Base-by-base conservation (phyloP, 1,140 invertebrate species). In the Euglossa dilemma region DNA sequence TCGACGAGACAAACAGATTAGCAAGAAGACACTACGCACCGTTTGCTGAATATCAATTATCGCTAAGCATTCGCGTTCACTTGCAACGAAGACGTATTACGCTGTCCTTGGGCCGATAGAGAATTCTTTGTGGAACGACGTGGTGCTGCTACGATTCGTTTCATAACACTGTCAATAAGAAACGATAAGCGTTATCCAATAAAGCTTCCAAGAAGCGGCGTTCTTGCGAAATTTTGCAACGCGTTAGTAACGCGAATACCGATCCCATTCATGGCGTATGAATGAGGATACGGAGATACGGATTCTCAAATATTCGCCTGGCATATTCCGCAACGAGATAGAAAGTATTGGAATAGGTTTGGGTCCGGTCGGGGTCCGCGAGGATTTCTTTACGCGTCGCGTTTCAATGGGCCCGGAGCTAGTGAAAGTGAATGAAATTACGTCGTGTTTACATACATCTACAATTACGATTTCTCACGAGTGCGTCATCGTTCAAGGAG, bases 131-230 rank as follows among this genome's bases (percentile, higher is more conserved):
- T 5, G 23, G 64, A 47, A 69, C 69, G 45, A 56, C 52, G 20
- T 20, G 5, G 1, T 56, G 36, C 36, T 67, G 18, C 52, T 57
- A 43, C 23, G 64, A 57, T 25, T 57, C 76, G 64, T 47, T 78
- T 66, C 52, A 36, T 47, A 69, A 78, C 52, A 59, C 52, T 70
- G 76, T 57, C 52, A 57, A 36, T 78, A 70, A 28, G 50, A 6
- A 57, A 43, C 52, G n/a, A 69, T 70, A 69, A 57, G 18, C 76
- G 52, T 78, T 43, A 54, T 69, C 23, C 63, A 69, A 78, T 70
- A 25, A 70, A 57, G 70, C 57, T 78, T 78, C 64, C 28, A 18
- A 52, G 64, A 28, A 57, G 23, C 18, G 43, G 20, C 50, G 18
- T 45, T 78, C 28, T 63, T 18, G 36, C 16, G n/a, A 50, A 78